These are phyloP conservation scores for Micromesistius poutassou DNA, from an alignment of 2,797 vertebrate genomes.

Conservation along the genomic window DNA sequence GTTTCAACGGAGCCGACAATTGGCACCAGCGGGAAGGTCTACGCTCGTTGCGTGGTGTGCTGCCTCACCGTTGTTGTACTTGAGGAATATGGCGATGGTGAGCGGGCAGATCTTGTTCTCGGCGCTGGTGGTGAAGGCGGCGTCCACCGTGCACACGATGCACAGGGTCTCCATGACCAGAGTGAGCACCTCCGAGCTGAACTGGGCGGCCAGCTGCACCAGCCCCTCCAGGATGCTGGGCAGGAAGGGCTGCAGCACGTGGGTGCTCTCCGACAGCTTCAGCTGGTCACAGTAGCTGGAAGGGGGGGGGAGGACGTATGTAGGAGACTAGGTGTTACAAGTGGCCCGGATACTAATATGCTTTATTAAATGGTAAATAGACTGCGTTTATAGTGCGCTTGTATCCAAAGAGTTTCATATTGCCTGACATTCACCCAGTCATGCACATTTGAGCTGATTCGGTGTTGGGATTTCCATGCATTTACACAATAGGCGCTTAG, in stretches of 20 bases:
- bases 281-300: conserved; percentile 98
- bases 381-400: too few species aligned
- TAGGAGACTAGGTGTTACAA: background rate
- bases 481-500: too few species aligned
- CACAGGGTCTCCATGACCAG: conserved; percentile 98
- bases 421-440: too few species aligned
- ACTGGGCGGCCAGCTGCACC: conserved; percentile 95
- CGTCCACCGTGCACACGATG: conserved; percentile 95
- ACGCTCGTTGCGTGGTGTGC: background rate
- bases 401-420: too few species aligned
- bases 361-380: too few species aligned
- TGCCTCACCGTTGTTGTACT: conserved; percentile 90
- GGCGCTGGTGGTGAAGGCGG: conserved; percentile 87
- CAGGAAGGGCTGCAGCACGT: conserved; percentile 92
- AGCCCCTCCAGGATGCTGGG: conserved; percentile 93
- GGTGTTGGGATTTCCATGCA: too few species aligned
- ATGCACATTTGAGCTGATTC: too few species aligned
- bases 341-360: background rate
- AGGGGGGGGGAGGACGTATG: background rate
- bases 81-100: conserved; percentile 96
- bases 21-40: background rate
- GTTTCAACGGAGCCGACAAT: background rate
- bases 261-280: conserved; percentile 93
- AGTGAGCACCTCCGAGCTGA: conserved; percentile 96
- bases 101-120: conserved; percentile 98